Conservation (phyloP, 23 tunicate genomes). For the Botrylloides violaceus region DNA sequence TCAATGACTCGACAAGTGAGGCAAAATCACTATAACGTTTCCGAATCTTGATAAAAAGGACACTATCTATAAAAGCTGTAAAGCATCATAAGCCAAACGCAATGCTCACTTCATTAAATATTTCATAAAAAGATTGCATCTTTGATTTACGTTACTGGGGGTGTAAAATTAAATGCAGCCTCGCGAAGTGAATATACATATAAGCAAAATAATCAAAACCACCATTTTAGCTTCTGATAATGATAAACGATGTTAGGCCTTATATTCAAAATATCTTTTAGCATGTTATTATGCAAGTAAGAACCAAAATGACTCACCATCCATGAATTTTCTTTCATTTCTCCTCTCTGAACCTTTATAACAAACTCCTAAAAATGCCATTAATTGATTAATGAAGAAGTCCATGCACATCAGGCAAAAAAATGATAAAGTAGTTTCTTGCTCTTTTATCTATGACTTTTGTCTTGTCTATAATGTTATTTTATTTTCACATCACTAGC, state of each 20-base stretch:
- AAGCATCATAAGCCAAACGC: background rate
- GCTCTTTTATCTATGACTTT: too few species aligned
- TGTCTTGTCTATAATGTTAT: background rate
- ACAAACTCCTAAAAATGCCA: slow-evolving; percentile 78
- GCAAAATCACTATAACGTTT: slow-evolving; percentile 91
- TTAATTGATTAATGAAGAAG: too few species aligned
- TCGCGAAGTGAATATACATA: too few species aligned
- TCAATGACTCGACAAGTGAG: slow-evolving; percentile 52
- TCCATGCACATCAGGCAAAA: too few species aligned
- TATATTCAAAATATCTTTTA: too few species aligned
- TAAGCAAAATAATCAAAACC: too few species aligned
- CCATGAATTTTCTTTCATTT: slow-evolving; percentile 75
- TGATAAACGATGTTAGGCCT: too few species aligned
- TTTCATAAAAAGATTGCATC: background rate
- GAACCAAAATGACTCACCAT: too few species aligned
- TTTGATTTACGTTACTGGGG: background rate
- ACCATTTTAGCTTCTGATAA: too few species aligned
- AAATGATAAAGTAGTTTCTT: too few species aligned
- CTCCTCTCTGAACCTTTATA: slow-evolving; percentile 76
- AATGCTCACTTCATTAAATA: background rate
- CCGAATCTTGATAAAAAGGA: slow-evolving; percentile 27
- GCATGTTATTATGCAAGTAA: too few species aligned
- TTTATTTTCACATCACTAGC: background rate
- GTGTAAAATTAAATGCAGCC: background rate
- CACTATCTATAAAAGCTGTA: too few species aligned